Evolutionary conservation across 2,797 vertebrate genomes (phyloP).

Genomic region (Psittacula derbiana): DNA sequence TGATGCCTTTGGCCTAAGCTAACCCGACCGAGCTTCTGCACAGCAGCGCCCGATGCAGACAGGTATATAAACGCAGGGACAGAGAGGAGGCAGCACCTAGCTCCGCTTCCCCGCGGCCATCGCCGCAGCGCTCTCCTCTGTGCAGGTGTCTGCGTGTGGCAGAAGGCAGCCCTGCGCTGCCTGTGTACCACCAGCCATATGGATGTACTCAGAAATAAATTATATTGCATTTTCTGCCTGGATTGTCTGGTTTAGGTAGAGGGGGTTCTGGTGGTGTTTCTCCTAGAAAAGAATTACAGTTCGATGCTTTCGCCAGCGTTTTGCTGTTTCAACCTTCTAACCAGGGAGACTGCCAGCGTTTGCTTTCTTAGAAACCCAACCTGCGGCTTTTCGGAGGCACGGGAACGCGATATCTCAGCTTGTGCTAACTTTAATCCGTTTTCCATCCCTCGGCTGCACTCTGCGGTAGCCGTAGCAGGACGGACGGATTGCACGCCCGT

Average conservation of each 20-base stretch:
- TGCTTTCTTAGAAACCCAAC: not conserved
- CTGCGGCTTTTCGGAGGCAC: not conserved
- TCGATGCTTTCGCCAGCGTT: not conserved
- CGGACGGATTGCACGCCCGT: not conserved
- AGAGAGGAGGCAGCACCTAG: not conserved
- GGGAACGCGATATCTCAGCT: accelerated
- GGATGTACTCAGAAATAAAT: not conserved
- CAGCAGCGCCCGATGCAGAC: not conserved
- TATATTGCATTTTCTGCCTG: not conserved
- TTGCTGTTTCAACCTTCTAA: not conserved
- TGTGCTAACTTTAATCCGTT: not conserved
- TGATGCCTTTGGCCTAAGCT: not conserved
- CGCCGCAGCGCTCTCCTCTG: accelerated
- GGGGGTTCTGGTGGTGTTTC: accelerated
- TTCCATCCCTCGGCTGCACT: not conserved
- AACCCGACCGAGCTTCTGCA: not conserved
- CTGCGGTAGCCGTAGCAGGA: not conserved
- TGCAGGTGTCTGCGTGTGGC: accelerated
- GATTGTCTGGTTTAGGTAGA: not conserved
- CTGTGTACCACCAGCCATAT: not conserved
- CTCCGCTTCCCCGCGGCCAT: not conserved
- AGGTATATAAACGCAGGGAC: accelerated
- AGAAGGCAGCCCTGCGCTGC: not conserved
- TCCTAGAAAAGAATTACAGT: not conserved
- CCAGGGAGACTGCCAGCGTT: not conserved